Percentiles rank a stretch among this genome's conserved stretches.
Evolutionary conservation across 2,797 vertebrate genomes (phyloP).

Genomic region (Gallinago stenura): DNA sequence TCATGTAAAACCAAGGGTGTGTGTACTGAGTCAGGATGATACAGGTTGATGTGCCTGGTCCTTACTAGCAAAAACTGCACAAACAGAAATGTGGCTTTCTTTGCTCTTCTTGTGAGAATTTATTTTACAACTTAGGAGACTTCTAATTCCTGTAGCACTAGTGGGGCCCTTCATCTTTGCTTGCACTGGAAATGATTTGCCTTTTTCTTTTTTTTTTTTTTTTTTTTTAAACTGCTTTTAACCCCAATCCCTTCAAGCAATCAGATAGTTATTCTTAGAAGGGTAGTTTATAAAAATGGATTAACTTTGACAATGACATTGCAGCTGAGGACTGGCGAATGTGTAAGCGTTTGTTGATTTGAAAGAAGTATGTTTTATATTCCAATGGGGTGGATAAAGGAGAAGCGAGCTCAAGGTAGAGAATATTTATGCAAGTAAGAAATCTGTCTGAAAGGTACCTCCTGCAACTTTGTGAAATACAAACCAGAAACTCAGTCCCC

Average conservation of each 20-base stretch:
- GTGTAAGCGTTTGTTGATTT: constrained; percentile 45
- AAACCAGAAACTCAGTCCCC: background rate
- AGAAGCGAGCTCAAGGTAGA: constrained; percentile 25
- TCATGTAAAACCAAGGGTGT: background rate
- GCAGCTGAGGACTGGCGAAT: constrained; percentile 60
- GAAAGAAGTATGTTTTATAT: constrained; percentile 58
- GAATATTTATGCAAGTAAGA: constrained; percentile 52
- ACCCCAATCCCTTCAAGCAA: constrained; percentile 66
- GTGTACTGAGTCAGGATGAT: background rate
- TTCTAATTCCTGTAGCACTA: constrained; percentile 49
- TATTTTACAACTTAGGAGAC: constrained; percentile 22
- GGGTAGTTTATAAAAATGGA: constrained; percentile 57
- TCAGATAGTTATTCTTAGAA: constrained; percentile 69
- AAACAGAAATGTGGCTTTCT: constrained; percentile 13
- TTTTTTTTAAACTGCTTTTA: constrained; percentile 46
- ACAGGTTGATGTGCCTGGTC: background rate
- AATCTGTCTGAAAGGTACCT: constrained; percentile 43
- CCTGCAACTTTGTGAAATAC: background rate
- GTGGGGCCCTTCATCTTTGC: constrained; percentile 40
- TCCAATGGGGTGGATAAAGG: constrained; percentile 17
- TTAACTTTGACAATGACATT: constrained; percentile 72
- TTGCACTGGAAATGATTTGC: constrained; percentile 40
- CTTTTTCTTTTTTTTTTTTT: background rate
- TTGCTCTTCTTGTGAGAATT: background rate
- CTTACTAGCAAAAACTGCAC: background rate